A percentile compares a stretch with the other conserved stretches of the same genome.
phyloP scores from a whole-genome alignment of 1,140 invertebrate species.

The Augochlora pura region DNA sequence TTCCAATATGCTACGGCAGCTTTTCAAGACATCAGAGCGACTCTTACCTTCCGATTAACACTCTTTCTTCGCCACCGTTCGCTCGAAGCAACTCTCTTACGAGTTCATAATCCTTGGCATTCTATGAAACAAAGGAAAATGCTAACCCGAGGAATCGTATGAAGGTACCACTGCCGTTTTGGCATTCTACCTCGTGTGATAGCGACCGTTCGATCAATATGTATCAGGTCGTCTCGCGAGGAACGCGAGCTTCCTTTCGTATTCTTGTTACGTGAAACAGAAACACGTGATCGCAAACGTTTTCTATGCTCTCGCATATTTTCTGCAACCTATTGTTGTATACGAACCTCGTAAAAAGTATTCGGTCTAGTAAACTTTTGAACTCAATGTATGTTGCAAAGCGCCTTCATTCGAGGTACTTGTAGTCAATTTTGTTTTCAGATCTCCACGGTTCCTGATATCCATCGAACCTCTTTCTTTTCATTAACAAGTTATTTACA shows the following conservation, averaged over 20 bases:
- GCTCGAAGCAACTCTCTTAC: conserved; percentile 12
- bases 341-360: no score
- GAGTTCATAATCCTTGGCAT: conserved; percentile 31
- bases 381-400: no score
- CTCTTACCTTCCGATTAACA: conserved; percentile 19
- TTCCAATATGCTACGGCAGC: conserved; percentile 29
- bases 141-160: neutral
- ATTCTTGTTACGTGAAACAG: neutral
- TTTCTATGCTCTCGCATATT: no score
- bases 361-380: no score
- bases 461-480: no score
- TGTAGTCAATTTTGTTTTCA: no score
- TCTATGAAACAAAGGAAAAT: conserved; percentile 23
- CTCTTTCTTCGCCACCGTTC: neutral
- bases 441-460: no score
- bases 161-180: neutral
- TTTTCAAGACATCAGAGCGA: conserved; percentile 10
- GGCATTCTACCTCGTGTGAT: neutral
- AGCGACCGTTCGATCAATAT: neutral
- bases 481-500: no score
- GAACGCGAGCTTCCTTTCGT: no score
- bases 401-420: no score
- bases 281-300: neutral
- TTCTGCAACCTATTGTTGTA: no score
- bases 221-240: neutral